Percentiles rank a stretch among this genome's conserved stretches.
These are phyloP conservation scores for Sinohyriopsis cumingii DNA, from an alignment of 2,888 invertebrate species.

Conservation along the genomic window DNA sequence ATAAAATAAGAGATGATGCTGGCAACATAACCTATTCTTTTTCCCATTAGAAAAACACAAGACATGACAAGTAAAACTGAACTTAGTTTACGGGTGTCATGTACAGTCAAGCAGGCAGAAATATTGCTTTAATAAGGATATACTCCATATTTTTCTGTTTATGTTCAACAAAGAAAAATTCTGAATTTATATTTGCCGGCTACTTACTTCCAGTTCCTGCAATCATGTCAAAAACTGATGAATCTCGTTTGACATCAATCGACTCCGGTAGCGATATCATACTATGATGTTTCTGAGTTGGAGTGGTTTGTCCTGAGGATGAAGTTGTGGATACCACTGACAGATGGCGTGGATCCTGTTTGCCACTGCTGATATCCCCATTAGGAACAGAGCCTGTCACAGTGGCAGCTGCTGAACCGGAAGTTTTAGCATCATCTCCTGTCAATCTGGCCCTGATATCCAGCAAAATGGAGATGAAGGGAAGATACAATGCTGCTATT, in stretches of 20 bases:
- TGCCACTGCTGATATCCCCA: constrained; percentile 31
- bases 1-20: too few relatives aligned
- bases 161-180: too few relatives aligned
- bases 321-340: constrained; percentile 5
- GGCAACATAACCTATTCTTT: too few relatives aligned
- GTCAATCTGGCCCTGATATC: constrained; percentile 87
- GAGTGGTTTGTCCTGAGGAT: constrained; percentile 26
- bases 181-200: neutral
- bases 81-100: too few relatives aligned
- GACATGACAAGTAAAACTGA: too few relatives aligned
- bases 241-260: constrained; percentile 37
- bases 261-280: constrained; percentile 27
- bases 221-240: constrained; percentile 63
- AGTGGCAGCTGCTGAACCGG: constrained; percentile 18
- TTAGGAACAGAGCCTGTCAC: constrained; percentile 29
- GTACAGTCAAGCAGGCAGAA: too few relatives aligned
- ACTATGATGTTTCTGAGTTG: constrained; percentile 32
- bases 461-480: constrained; percentile 89
- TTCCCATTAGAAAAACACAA: too few relatives aligned
- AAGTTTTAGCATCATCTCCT: constrained; percentile 38
- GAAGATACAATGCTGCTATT: constrained; percentile 91
- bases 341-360: constrained; percentile 22
- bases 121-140: too few relatives aligned
- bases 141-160: too few relatives aligned
- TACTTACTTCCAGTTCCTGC: constrained; percentile 56